Evolutionary conservation across 2,888 invertebrate species (phyloP), one percentile per base, ranked within the genome.

Genomic region (Pemphredon lugubris): DNA sequence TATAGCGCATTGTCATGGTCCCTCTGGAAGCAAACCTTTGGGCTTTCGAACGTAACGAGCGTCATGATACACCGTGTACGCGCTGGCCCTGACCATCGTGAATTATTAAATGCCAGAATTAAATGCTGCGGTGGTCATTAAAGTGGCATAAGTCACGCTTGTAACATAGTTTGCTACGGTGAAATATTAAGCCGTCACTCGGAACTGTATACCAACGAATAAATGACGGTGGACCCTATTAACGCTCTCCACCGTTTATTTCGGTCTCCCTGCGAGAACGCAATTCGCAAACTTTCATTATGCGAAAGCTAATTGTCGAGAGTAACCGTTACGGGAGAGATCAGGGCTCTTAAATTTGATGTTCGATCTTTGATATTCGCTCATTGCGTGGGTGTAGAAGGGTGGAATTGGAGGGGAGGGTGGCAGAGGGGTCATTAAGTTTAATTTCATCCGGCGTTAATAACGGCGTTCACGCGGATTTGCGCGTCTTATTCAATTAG

Each of bases 21-120:
- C 80, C 80, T 66, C 61, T 69, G 80, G 80, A 77, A 64, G 60
- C 54, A 40, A 55, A 69, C 61, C 65, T 66, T 68, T 50, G 63
- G 53, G 65, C 54, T 74, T 72, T 71, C 79, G 69, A 69, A 77
- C 53, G 32, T 69, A 53, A 30, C 63, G 37, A 50, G 48, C 58
- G 55, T 64, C 48, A 61, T 61, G 64, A 58, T 64, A 69, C 57
- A 61, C 68, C 13, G 42, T 20, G 44, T 18, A 40, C 21, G 9
- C 16, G 40, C 34, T 45, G 45, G 45, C 54, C 48, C 69, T 60
- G 65, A 9, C 51, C 67, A 61, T 69, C 57, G 69, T 79, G 79
- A 72, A 79, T 79, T 79, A 81, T 81, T 78, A 76, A 81, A 79
- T 64, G 74, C 60, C 53, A 70, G 68, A 76, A 80, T 80, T 78